Base-by-base conservation (phyloP, 2,113 vertebrate genomes). In the Oriolus oriolus region DNA sequence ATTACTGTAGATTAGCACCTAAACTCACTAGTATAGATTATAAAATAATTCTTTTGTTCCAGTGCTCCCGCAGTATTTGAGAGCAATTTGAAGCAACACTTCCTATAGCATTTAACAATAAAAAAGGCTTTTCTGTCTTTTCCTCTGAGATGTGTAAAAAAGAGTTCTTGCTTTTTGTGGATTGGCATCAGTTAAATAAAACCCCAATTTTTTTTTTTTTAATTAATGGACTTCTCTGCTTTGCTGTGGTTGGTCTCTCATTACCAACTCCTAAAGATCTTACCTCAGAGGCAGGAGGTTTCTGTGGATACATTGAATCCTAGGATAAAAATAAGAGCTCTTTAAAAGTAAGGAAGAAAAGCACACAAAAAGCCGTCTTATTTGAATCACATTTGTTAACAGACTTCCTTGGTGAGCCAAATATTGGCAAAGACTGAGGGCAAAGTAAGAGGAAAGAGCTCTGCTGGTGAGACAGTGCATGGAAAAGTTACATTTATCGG, bases 351-450 rank as follows among this genome's bases (percentile, higher is more conserved):
- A 63, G 21, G 31, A 47, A 5, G 23, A 22, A 84, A 47, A 90
- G 3, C 10, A 44, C 20, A 12, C 7, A 24, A n/a, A 57, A 23
- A 1, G 1, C 6, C 9, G 1, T 77, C 54, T 52, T 64, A 18
- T 69, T 45, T 74, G 27, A 19, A 33, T 64, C 18, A 16, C 8
- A 4, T 39, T 69, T 82, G 26, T 54, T 53, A 82, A 26, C 9
- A 22, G 13, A 42, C 15, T 15, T 90, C 12, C 13, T 69, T 47
- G 28, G 28, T 2, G 3, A 70, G 44, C 4, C 49, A 59, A 75
- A 64, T 37, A 45, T 11, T 68, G 12, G 33, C 16, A 74, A 88
- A 78, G 39, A 14, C 14, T 31, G n/a, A 74, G 37, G 18, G 33
- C 15, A 66, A 82, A 86, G 66, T 15, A 71, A 33, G 20, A 61